Evolutionary conservation across 2,797 vertebrate genomes (phyloP), one percentile per base, ranked within the genome.

Genomic region (Pithecia hirsuta): DNA sequence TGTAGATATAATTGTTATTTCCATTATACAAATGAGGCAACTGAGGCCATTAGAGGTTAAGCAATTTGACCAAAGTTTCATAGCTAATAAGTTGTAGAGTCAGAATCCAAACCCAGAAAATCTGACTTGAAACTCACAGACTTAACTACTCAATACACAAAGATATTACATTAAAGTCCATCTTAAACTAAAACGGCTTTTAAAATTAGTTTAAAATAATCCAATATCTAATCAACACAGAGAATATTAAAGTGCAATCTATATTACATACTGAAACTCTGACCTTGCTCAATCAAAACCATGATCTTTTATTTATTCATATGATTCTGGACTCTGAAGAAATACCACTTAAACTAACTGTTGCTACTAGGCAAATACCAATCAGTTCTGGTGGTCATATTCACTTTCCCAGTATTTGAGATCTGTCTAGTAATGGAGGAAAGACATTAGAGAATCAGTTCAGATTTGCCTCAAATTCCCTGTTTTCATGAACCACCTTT

Each of bases 241-340:
- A 85, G 39, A 33, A 85, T 64, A 89, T 44, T 83, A 86, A 92
- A 89, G 70, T 72, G 14, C 48, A 75, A 55, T 52, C 10, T 93
- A 72, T 39, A 82, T 44, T 78, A 64, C 70, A 11, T 52, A 50
- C 8, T 79, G 12, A 95, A 97, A 89, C 50, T 55, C 67, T 44
- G 17, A 72, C 76, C 50, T 93, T 74, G 2, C 75, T 90, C 39
- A 57, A 55, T 30, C 11, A 86, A 39, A 85, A 88, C 28, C 78
- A 64, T 22, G 4, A 89, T 50, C 52, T 92, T 82, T 72, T 89
- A 95, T 92, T 57, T 83, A 85, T 86, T 89, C 39, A 95, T n/a
- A n/a, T 82, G 95, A 83, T 90, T 78, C 59, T 79, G 70, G n/a
- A 12, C 50, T 95, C 67, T 70, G 75, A 79, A 52, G 76, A 93